phyloP scores from a whole-genome alignment of 2,888 invertebrate genomes.

The Emesis furor region DNA sequence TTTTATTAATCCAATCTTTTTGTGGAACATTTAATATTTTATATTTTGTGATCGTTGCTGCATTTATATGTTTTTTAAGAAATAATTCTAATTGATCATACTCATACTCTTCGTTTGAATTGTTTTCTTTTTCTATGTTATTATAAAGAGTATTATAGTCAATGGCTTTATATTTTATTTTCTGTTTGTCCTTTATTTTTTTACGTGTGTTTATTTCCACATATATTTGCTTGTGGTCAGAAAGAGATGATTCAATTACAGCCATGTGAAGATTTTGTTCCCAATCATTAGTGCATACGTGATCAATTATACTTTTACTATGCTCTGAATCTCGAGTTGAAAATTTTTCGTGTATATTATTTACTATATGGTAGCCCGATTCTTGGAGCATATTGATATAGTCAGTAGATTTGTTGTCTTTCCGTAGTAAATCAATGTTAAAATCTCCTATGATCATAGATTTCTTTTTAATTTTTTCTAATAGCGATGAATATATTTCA shows the following conservation, averaged over 20 bases:
- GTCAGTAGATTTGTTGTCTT: background rate
- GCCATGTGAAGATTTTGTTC: conserved; percentile 39
- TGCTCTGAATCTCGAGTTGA: conserved; percentile 46
- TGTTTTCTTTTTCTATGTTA: background rate
- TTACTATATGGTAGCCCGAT: conserved; percentile 24
- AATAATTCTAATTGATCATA: background rate
- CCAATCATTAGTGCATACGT: conserved; percentile 54
- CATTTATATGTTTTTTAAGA: background rate
- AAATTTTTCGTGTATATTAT: conserved; percentile 49
- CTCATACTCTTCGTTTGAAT: background rate
- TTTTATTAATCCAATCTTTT: background rate
- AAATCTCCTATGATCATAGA: background rate
- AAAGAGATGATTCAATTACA: conserved; percentile 66
- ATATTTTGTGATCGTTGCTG: background rate
- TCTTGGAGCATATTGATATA: background rate
- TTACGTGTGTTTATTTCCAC: conserved; percentile 16
- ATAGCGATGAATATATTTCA: too few species aligned
- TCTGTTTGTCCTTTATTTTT: background rate
- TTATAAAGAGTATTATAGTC: conserved; percentile 2
- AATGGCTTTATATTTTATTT: conserved; percentile 25
- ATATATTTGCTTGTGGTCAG: conserved; percentile 68
- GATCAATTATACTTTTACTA: conserved; percentile 62
- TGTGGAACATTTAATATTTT: background rate
- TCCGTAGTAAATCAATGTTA: background rate
- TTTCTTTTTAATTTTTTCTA: conserved; percentile 8